Base-by-base conservation (phyloP, 2,797 vertebrate species). In the Coreius guichenoti region DNA sequence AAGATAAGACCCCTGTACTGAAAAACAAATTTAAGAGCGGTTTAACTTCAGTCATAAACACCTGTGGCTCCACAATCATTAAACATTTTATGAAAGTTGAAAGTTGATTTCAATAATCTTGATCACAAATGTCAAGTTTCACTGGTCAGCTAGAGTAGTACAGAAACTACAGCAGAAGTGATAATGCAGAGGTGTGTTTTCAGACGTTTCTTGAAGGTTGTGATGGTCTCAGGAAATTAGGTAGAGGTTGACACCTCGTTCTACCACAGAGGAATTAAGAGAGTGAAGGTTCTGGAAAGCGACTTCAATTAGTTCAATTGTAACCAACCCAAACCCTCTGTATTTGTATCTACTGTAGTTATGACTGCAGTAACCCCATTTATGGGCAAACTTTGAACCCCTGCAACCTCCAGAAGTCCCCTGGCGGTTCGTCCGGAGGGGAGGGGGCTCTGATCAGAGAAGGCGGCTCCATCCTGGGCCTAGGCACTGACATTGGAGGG, bases 341-440 rank as follows among this genome's bases (percentile, higher is more conserved):
- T 76, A 3, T 63, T 56, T 87, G 23, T 6, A 14, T 81, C 5
- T 17, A 83, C 9, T 89, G 5, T 86, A 99, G 98, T 89, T 98
- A 94, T 90, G 98, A 98, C 76, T 99, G 97, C 92, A 92, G 95
- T 84, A 99, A 99, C 82, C 94, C 95, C 6, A 94, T 99, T 80
- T 98, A 95, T 56, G 97, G 97, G 12, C 95, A 93, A 91, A 97
- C 97, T 0, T 0, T 93, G 68, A 98, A 99, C 89, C 97, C 97
- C 0, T 87, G 92, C 89, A 95, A 97, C 89, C 91, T 87, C 75
- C 91, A 94, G 85, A 98, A 97, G 93, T 97, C 91, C 0, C 82
- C 94, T 0, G 98, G 98, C 8, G 98, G 98, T 51, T 99, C 97
- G 1, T 95, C 95, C 0, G 96, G 96, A 19, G 96, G 96, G 2